These are phyloP conservation scores for Triplophysa bombifrons DNA, from an alignment of 2,797 vertebrate genomes.

Conservation along the genomic window DNA sequence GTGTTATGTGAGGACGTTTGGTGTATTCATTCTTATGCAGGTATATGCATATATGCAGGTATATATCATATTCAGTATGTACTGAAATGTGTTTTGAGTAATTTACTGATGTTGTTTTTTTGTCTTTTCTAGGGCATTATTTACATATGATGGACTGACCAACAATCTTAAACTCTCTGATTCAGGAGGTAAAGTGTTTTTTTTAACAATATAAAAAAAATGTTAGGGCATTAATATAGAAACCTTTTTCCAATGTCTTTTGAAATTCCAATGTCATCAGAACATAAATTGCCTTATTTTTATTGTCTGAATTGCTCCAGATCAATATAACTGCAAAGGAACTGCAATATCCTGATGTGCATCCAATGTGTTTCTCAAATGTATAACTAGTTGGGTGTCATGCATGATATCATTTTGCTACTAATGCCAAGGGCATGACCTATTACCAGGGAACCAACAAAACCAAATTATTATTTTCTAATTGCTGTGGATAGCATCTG, in stretches of 20 bases:
- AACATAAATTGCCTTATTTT: background rate
- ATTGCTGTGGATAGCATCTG: too few species aligned
- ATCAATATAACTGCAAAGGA: background rate
- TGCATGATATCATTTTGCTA: background rate
- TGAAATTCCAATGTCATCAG: too few species aligned
- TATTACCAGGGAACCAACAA: background rate
- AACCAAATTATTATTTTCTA: too few species aligned
- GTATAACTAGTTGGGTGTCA: background rate
- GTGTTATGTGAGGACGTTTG: constrained; percentile 47
- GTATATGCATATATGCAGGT: background rate
- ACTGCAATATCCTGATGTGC: background rate
- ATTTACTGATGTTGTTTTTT: constrained; percentile 32
- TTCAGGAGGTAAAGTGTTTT: constrained; percentile 75
- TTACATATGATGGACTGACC: constrained; percentile 77
- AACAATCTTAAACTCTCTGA: constrained; percentile 82
- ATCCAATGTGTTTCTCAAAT: background rate
- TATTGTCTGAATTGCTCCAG: background rate
- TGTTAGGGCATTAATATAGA: background rate
- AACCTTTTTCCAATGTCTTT: too few species aligned
- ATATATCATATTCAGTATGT: too few species aligned
- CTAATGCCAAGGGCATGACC: background rate
- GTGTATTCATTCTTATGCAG: constrained; percentile 37
- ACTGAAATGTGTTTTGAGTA: background rate
- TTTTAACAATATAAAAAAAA: too few species aligned
- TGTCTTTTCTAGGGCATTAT: constrained; percentile 77